Evolutionary conservation across 2,888 invertebrate genomes (phyloP), one percentile per base, ranked within the genome.

Genomic region (Heterodera filipjevi): DNA sequence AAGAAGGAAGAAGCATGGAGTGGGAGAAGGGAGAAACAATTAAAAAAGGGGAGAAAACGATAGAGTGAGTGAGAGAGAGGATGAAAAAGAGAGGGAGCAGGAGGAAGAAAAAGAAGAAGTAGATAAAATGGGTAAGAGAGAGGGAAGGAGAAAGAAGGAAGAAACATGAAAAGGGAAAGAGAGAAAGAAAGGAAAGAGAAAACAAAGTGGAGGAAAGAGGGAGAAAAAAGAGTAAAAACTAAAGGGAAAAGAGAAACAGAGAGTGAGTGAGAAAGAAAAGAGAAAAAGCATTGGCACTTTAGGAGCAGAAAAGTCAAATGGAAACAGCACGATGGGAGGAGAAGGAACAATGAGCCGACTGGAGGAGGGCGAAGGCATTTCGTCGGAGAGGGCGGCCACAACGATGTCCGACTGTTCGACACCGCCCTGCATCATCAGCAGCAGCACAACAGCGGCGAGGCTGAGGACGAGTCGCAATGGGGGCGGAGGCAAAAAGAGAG

Each of bases 401-500:
- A 22, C 64, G 39, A 27, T 49, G 39, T 44, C 44, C 35, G 46
- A 27, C n/a, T 49, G 33, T 14, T 46, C 75, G 10, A 59, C 75
- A n/a, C 27, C 59, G 59, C 59, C 59, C 59, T 59, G 59, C 22
- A n/a, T 59, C n/a, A 59, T n/a, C 59, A 59, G 59, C 3, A 59
- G 59, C 59, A n/a, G 12, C 10, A 22, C 59, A 5, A 6, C 59
- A 59, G 59, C 59, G 8, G 59, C 8, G n/a, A 8, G 59, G 22
- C n/a, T 8, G 27, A 27, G 59, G 12, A 59, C 59, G 5, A 59
- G n/a, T 22, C 59, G 59, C n/a, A 53, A 12, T 16, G 53, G 64
- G 44, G 32, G n/a, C n/a, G n/a, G 27, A 33, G 78, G 78, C 2
- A 78, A 78, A 33, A 59, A 39, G 32, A 27, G 78, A 10, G 78